Evolutionary conservation across 2,797 vertebrate species (phyloP), one percentile per base, ranked within the genome.

Genomic region (Tolypeutes matacus): DNA sequence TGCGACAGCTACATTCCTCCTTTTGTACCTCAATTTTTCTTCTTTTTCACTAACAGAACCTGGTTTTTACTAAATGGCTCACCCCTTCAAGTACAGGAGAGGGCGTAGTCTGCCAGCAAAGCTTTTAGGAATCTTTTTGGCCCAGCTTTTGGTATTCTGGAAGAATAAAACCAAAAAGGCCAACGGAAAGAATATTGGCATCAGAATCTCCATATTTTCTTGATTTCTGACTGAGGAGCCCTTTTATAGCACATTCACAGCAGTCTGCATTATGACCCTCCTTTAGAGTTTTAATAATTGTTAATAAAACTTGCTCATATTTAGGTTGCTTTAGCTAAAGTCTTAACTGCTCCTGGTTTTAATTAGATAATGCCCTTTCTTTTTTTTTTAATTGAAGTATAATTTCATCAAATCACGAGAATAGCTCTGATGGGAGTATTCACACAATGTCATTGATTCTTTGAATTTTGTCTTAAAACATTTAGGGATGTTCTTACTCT

Each of bases 351-450:
- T 90, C 42, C 25, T 73, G 69, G 53, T 46, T 89, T 93, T 60
- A 78, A 64, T 93, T 84, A 89, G 23, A 93, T 36, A 14, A 91
- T 1, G 34, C 46, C 14, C 18, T 89, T 91, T 87, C 83, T 65
- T 89, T 94, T 70, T 96, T 93, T 34, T 86, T 95, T 58, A 51
- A 65, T 56, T 64, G 23, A 88, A 64, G 29, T 36, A 31, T 39
- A 90, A 81, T 21, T 75, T 94, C 88, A 72, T 82, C 7, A 76
- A 84, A 93, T 81, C 80, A 75, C 69, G 73, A 92, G 64, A 88
- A 17, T 36, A 17, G 25, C 23, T 81, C 72, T 80, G 39, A 2
- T 51, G 67, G 4, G 29, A 91, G 11, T 58, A 58, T 31, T 60
- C 25, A 64, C 2, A 73, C 25, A 60, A 20, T 25, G 1, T 46